Conservation (phyloP, 2,888 invertebrate species). For the Calephelis perditalis region DNA sequence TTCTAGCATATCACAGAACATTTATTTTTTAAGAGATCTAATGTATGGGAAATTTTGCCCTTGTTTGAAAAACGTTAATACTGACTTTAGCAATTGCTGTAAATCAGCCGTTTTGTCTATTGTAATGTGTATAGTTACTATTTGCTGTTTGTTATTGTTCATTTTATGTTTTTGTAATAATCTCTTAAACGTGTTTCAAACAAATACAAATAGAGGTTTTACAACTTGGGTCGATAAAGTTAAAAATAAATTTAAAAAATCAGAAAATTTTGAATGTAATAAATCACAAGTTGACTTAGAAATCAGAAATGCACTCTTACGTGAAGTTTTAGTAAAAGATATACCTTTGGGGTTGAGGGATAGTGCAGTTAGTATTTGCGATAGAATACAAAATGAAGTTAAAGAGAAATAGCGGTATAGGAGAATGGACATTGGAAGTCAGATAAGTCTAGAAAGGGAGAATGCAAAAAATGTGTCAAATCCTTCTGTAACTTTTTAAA, state of each 20-base stretch:
- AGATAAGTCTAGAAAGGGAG: constrained; percentile 31
- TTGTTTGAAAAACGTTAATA: constrained; percentile 30
- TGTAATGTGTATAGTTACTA: constrained; percentile 36
- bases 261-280: constrained; percentile 15
- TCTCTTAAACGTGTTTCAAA: constrained; percentile 34
- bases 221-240: constrained; percentile 26
- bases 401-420: constrained; percentile 47
- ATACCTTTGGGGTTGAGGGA: constrained; percentile 51
- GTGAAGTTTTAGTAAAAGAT: constrained; percentile 50
- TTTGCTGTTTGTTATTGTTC: constrained; percentile 39
- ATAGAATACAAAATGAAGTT: constrained; percentile 44
- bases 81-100: constrained; percentile 40
- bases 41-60: constrained; percentile 47
- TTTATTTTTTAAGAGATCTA: constrained; percentile 47
- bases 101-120: constrained; percentile 44
- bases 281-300: constrained; percentile 34
- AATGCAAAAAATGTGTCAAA: neutral
- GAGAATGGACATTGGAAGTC: constrained; percentile 37
- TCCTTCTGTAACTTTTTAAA: no score
- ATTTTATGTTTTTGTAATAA: constrained; percentile 39
- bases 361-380: constrained; percentile 48
- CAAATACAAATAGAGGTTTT: constrained; percentile 36
- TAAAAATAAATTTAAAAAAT: constrained; percentile 29
- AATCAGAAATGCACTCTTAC: constrained; percentile 45
- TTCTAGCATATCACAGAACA: constrained; percentile 56